Base-by-base conservation (phyloP, 2,888 invertebrate species). In the Himalopsyche kuldschensis region DNA sequence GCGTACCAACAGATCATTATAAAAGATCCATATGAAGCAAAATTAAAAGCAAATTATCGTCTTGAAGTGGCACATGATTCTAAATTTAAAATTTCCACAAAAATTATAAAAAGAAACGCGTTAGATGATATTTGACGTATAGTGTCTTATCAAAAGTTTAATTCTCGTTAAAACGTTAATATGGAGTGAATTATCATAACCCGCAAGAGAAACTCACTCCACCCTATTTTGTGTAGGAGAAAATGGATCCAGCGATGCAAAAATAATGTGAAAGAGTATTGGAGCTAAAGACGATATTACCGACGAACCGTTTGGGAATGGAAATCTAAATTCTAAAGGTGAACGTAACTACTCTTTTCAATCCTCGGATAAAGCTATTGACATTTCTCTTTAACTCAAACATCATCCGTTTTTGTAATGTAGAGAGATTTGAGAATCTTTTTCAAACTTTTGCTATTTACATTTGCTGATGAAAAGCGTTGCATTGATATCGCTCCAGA, bases 251-350 rank as follows among this genome's bases (percentile, higher is more conserved):
- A 20, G 69, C 35, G 55, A 63, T 32, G 46, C 47, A 11, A 31
- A 69, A 41, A 20, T 63, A 81, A 76, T 41, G 75, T 48, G 41
- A 41, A 31, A 78, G 48, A 63, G 78, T 32, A 81, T 78, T 78
- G 80, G n/a, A 35, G 35, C 78, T 78, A 81, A 78, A 78, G 69
- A 78, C 81, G 75, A 81, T 69, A 81, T 83, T 83, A 83, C 80
- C 35, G 48, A 78, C 47, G 77, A 20, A 55, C 15, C 81, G 69
- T 78, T 81, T 31, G 20, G 69, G 78, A 75, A 78, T 75, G 78
- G 48, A 81, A 75, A 69, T 78, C 30, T n/a, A 46, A 47, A 47
- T 80, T 83, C 55, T 48, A 47, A 32, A 80, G 69, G 35, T 55
- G 55, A 77, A 77, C 27, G 81, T 27, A 81, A 81, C 75, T 77